Percentiles rank a stretch among this genome's conserved stretches.
phyloP scores from a whole-genome alignment of 2,113 vertebrate genomes.

The Brienomyrus brachyistius region DNA sequence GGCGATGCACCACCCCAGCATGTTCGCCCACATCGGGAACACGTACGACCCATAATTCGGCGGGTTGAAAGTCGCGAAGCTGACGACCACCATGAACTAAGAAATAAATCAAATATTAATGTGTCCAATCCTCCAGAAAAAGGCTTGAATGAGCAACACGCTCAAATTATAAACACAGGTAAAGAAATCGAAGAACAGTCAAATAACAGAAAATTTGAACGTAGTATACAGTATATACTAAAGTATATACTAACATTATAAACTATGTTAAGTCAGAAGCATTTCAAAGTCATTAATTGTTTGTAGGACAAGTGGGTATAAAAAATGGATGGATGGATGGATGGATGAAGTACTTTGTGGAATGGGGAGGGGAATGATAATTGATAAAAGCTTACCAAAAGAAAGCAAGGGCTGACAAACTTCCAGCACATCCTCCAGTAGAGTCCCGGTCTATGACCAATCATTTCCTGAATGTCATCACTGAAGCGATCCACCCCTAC shows the following conservation, averaged over 20 bases:
- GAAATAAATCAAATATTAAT: neutral
- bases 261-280: neutral
- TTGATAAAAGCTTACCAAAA: slow-evolving; percentile 62
- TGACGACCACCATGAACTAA: slow-evolving; percentile 80
- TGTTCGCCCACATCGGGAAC: slow-evolving; percentile 79
- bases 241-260: neutral
- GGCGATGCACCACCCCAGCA: slow-evolving; percentile 75
- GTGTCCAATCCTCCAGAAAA: neutral
- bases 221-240: neutral
- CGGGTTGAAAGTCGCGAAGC: slow-evolving; percentile 74
- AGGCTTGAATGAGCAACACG: neutral
- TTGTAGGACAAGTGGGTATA: neutral
- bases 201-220: neutral
- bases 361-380: neutral
- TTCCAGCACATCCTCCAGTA: slow-evolving; percentile 91
- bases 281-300: neutral
- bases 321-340: neutral
- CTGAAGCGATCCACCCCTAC: slow-evolving; percentile 80
- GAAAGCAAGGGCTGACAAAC: slow-evolving; percentile 82
- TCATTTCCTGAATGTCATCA: slow-evolving; percentile 83
- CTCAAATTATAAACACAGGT: neutral
- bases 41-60: slow-evolving; percentile 70
- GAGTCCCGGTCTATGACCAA: slow-evolving; percentile 69
- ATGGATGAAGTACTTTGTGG: neutral
- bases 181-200: neutral